These are phyloP conservation scores for Acropternis orthonyx DNA, from an alignment of 2,797 vertebrate genomes.

Conservation along the genomic window DNA sequence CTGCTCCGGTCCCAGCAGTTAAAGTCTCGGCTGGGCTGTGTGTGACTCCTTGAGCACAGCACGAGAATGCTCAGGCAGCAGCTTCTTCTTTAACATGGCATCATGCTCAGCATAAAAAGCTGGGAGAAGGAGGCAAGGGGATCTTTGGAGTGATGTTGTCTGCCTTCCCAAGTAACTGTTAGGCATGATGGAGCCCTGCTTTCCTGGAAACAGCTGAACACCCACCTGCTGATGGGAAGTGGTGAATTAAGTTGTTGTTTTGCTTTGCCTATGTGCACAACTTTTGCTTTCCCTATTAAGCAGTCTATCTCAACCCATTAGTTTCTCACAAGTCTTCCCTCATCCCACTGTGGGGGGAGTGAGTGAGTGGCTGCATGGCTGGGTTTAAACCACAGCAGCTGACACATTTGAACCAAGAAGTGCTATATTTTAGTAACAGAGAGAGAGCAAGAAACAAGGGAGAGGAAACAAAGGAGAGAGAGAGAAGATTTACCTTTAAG, in stretches of 20 bases:
- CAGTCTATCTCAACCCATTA: not conserved
- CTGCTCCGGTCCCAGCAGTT: not conserved
- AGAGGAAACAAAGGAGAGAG: not conserved
- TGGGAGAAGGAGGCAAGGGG: not conserved
- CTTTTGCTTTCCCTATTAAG: not conserved
- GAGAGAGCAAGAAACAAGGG: not conserved
- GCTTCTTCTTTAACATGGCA: not conserved
- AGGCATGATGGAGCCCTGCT: not conserved
- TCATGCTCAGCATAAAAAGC: not conserved
- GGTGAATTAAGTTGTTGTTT: not conserved
- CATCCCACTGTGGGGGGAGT: not conserved
- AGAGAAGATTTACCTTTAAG: slow-evolving; percentile 82
- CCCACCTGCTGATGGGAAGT: not conserved
- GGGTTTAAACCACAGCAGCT: not conserved
- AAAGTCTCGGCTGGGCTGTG: not conserved
- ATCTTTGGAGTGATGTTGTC: not conserved
- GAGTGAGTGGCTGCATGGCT: fast-evolving
- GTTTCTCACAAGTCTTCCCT: not conserved
- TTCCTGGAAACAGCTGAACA: not conserved
- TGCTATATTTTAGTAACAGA: not conserved
- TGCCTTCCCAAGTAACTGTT: not conserved
- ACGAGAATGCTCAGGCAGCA: not conserved
- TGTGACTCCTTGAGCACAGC: fast-evolving
- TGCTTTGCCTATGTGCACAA: not conserved
- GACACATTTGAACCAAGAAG: not conserved